These are phyloP conservation scores for Siphlonurus alternatus DNA, from an alignment of 2,888 invertebrate species.

Conservation along the genomic window DNA sequence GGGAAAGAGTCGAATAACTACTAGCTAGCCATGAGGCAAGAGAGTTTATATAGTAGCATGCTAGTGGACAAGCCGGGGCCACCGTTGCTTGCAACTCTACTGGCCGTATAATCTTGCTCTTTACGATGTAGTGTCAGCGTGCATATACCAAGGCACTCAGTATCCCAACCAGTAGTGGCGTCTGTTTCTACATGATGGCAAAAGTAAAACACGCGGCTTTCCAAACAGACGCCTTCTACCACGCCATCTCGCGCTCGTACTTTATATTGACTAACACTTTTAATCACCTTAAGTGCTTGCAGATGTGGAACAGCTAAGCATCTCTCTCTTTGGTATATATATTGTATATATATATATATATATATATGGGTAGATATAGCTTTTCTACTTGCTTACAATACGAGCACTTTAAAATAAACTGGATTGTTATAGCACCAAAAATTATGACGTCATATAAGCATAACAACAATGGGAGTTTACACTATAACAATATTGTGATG, in stretches of 20 bases:
- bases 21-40: background rate
- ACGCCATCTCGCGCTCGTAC: background rate
- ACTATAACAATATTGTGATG: too few relatives aligned
- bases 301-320: background rate
- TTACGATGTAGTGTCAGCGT: background rate
- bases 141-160: background rate
- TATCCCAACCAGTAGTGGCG: background rate
- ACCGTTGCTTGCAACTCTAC: too few relatives aligned
- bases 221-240: background rate
- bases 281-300: slow-evolving; percentile 4
- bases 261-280: background rate
- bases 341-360: too few relatives aligned
- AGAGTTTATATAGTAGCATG: background rate
- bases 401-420: background rate
- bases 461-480: background rate
- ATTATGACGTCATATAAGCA: background rate
- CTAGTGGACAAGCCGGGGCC: background rate
- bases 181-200: background rate
- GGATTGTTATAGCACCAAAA: background rate
- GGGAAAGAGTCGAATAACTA: background rate
- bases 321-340: too few relatives aligned
- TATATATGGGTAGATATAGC: background rate
- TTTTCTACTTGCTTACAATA: background rate
- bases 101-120: background rate
- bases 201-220: background rate